Percentiles rank a stretch among this genome's conserved stretches.
phyloP scores from a whole-genome alignment of 2,797 vertebrate species.

The Cossypha heuglini region DNA sequence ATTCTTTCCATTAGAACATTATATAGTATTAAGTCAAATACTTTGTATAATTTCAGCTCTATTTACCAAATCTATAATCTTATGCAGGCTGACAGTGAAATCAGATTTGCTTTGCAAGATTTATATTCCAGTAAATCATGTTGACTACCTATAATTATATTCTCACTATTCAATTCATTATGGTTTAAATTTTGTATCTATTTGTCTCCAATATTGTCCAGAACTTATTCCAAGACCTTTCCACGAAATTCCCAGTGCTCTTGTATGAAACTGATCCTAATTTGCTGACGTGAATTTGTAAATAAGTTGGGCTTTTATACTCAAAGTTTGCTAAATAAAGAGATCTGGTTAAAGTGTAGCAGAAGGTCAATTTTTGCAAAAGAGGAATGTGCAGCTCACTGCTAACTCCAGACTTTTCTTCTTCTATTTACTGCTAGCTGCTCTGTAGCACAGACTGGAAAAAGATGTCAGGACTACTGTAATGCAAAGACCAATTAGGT shows the following conservation, averaged over 20 bases:
- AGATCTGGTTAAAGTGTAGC: not conserved
- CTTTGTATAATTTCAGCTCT: not conserved
- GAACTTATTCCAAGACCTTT: not conserved
- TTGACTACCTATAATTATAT: not conserved
- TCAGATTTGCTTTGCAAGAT: not conserved
- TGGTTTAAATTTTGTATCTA: not conserved
- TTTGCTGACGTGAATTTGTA: not conserved
- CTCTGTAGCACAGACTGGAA: not conserved
- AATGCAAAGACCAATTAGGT: not conserved
- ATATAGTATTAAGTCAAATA: not conserved
- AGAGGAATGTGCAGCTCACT: not conserved
- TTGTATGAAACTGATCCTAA: not conserved
- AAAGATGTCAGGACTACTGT: not conserved
- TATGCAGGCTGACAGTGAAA: not conserved
- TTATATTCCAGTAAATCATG: not conserved
- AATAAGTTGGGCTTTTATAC: not conserved
- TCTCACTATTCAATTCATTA: not conserved
- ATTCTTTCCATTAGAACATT: not conserved
- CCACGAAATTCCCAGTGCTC: not conserved
- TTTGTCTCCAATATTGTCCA: not conserved
- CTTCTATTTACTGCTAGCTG: not conserved
- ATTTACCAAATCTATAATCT: not conserved
- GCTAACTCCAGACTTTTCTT: not conserved
- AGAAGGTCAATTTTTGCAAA: not conserved
- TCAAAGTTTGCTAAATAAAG: not conserved